Evolutionary conservation across 2,888 invertebrate species (phyloP), one percentile per base, ranked within the genome.

Genomic region (Urechis unicinctus): DNA sequence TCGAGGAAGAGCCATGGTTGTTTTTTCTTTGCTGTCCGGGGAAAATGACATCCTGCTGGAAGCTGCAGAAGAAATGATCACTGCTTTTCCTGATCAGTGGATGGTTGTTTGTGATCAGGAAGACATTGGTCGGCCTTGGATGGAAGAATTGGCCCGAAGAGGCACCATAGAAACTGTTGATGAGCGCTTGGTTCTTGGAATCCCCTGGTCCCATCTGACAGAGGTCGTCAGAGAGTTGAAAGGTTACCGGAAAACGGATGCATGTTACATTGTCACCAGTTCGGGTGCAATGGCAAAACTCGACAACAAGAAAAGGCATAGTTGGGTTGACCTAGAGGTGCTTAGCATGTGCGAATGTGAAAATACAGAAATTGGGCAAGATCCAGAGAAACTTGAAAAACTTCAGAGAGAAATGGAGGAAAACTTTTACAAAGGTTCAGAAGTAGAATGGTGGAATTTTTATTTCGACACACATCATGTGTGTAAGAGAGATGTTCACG

Each of bases 371-470:
- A 47, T 42, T 25, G 17, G 22, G 26, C 17, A 54, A 31, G 46
- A 50, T 28, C 42, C 25, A 22, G 29, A 54, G 9, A 31, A 21
- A 9, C 17, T n/a, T 4, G 24, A 24, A n/a, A 31, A 36, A 28
- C 50, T 50, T 29, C 24, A 24, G 22, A 55, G 36, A 36, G 26
- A 50, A n/a, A 41, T 50, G 21, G 36, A 50, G 24, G 50, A 29
- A 29, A 22, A 29, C 1, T 50, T 50, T 36, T 67, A 62, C 47
- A 58, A 53, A 49, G 68, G 68, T 6, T 56, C 52, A 2, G 52
- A 61, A 45, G 68, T 61, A 21, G 54, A 52, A 13, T 68, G 68
- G 68, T 62, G 66, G 61, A 67, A 68, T 44, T 66, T 66, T 30
- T 62, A 50, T 28, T 68, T 65, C 50, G 31, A 42, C 47, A 61